A percentile compares a stretch with the other conserved stretches of the same genome.
phyloP scores from a whole-genome alignment of 1,140 invertebrate genomes.

The Apis cerana region DNA sequence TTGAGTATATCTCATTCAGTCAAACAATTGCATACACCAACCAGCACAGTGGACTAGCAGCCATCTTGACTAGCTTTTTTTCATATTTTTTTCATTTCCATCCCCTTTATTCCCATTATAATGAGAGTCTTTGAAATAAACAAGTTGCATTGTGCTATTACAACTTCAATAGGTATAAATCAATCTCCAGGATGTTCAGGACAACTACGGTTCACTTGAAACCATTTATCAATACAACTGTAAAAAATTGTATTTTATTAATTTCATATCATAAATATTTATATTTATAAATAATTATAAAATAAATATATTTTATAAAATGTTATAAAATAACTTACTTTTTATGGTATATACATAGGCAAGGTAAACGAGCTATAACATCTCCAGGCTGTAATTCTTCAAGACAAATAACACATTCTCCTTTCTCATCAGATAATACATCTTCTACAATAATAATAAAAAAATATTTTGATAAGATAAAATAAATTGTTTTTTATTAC shows the following conservation, averaged over 20 bases:
- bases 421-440: conserved; percentile 96
- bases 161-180: conserved; percentile 77
- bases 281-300: background rate
- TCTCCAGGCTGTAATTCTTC: conserved; percentile 97
- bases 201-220: conserved; percentile 98
- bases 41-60: conserved; percentile 78
- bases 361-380: conserved; percentile 98
- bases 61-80: conserved; percentile 81
- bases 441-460: conserved; percentile 90
- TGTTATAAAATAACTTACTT: conserved; percentile 84
- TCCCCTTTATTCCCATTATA: conserved; percentile 62
- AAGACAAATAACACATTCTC: conserved; percentile 99
- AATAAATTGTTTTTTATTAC: background rate
- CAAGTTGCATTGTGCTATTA: conserved; percentile 64
- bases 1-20: conserved; percentile 65
- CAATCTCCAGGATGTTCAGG: conserved; percentile 97
- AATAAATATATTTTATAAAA: background rate
- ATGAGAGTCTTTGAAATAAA: conserved; percentile 63
- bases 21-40: conserved; percentile 72
- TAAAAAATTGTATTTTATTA: conserved; percentile 8
- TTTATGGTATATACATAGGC: conserved; percentile 99
- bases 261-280: background rate
- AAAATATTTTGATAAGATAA: conserved; percentile 18
- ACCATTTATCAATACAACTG: conserved; percentile 98
- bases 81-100: conserved; percentile 67